Base-by-base conservation (phyloP, 2,113 vertebrate species). In the Chaenogobius annularis region DNA sequence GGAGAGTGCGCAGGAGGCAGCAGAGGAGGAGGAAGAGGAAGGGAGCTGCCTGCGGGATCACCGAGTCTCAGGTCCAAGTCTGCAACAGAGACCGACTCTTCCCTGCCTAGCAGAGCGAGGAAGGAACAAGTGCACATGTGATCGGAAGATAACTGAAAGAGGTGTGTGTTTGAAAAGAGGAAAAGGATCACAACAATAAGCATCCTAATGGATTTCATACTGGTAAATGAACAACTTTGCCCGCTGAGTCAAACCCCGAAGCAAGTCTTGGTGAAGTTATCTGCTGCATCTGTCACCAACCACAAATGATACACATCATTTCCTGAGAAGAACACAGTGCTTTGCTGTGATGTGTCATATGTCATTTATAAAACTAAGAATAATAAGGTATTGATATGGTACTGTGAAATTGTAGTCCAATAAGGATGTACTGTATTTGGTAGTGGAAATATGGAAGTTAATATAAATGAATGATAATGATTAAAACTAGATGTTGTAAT, bases 61-160 rank as follows among this genome's bases (percentile, higher is more conserved):
- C 94, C 0, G 92, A 92, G 86, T n/a, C 89, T 90, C 17, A 95
- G 89, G 72, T 96, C 96, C 0, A 94, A 88, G 40, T 97, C 95
- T 3, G 92, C 92, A 65, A 95, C 88, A 0, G 89, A 94, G 68
- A 94, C 85, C 0, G 90, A 90, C 20, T 97, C 96, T 54, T 96
- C 95, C 58, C 90, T 90, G 93, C 77, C 96, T 97, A 83, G 12
- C 55, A 40, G 7, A 10, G 50, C 9, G 19, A 15, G 43, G 17
- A 48, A 69, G 72, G 20, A 62, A 69, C 13, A 80, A 5, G 17
- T 1, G 9, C 58, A 14, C 22, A 61, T 26, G 58, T 61, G 58
- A 61, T 61, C 23, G 0, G 26, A 35, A 12, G 58, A 15, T 15
- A 61, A 7, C n/a, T 61, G 58, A 61, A 35, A 35, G 58, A 61